A percentile compares a stretch with the other conserved stretches of the same genome.
Evolutionary conservation across 1,140 invertebrate genomes (phyloP).

Genomic region (Habropoda laboriosa): DNA sequence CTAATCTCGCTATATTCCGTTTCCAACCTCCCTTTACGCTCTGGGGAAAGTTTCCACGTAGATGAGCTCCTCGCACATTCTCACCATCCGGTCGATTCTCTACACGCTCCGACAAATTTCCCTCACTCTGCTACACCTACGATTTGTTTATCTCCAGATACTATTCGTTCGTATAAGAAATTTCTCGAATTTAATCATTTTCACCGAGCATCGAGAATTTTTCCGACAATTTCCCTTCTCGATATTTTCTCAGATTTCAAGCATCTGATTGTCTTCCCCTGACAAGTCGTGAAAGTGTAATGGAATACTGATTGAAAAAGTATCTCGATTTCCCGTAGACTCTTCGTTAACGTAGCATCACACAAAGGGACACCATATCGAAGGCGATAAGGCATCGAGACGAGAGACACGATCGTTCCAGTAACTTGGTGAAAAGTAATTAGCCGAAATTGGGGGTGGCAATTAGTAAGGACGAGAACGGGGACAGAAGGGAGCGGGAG

Average conservation of each 20-base stretch:
- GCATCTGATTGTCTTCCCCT: neutral
- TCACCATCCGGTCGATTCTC: neutral
- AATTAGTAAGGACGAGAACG: conserved; percentile 52
- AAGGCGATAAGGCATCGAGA: conserved; percentile 35
- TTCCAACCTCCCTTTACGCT: conserved; percentile 32
- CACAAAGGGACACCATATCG: neutral
- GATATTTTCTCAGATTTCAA: neutral
- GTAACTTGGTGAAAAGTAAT: conserved; percentile 67
- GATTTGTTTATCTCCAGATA: too few relatives aligned
- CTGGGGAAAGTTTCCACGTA: neutral
- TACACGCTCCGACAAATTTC: neutral
- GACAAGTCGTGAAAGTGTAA: too few relatives aligned
- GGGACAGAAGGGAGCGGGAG: neutral
- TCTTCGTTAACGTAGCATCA: neutral
- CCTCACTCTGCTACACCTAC: too few relatives aligned
- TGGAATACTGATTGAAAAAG: too few relatives aligned
- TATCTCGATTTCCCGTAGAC: too few relatives aligned
- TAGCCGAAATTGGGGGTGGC: conserved; percentile 66
- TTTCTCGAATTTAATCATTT: too few relatives aligned
- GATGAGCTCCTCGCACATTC: neutral
- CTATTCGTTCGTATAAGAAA: too few relatives aligned
- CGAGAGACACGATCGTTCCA: neutral
- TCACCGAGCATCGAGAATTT: too few relatives aligned
- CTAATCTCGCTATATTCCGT: conserved; percentile 40
- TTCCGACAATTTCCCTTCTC: too few relatives aligned